A percentile compares a stretch with the other conserved stretches of the same genome.
phyloP scores from a whole-genome alignment of 2,797 vertebrate species.

The Sphenodon punctatus region DNA sequence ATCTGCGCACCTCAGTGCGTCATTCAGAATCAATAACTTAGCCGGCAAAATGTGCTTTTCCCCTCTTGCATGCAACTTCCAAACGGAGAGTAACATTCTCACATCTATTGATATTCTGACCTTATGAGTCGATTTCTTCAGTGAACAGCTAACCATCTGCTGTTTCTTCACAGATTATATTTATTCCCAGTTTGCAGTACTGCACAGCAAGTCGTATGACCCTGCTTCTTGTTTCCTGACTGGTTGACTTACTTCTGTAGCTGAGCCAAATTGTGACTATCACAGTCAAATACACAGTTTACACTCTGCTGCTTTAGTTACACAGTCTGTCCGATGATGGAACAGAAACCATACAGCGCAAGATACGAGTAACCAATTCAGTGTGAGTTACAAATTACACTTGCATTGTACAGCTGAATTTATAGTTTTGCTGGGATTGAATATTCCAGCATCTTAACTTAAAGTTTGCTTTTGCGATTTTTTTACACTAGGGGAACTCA shows the following conservation, averaged over 20 bases:
- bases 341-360: neutral
- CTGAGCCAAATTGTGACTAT: slow-evolving; percentile 26
- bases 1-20: neutral
- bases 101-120: slow-evolving; percentile 11
- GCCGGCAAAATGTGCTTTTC: neutral
- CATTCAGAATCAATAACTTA: neutral
- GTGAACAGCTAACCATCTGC: neutral
- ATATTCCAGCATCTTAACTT: neutral
- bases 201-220: neutral
- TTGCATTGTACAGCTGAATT: neutral
- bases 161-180: slow-evolving; percentile 18
- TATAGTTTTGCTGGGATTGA: neutral
- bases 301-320: neutral
- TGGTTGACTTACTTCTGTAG: slow-evolving; percentile 42
- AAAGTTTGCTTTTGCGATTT: neutral
- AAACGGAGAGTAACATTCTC: neutral
- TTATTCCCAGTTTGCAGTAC: neutral
- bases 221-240: slow-evolving; percentile 12
- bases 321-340: slow-evolving; percentile 14
- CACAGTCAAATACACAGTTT: slow-evolving; percentile 19
- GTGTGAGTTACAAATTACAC: neutral
- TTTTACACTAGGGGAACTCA: no score
- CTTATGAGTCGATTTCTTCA: slow-evolving; percentile 20
- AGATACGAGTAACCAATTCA: neutral
- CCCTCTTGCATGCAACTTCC: neutral